phyloP scores from a whole-genome alignment of 1,140 invertebrate species.

The Lutraria rhynchaena region DNA sequence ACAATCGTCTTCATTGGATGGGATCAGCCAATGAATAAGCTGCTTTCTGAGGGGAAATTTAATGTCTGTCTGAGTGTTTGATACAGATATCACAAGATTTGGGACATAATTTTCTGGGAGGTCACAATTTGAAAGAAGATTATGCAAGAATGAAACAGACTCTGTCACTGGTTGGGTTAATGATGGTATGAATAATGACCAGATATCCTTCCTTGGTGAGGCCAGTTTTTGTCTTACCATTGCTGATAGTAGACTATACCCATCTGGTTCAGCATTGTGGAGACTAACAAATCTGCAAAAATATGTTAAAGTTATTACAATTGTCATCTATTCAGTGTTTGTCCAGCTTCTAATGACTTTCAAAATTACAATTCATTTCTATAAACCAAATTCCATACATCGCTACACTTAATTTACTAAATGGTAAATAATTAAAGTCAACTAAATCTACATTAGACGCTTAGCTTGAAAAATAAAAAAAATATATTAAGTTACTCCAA shows the following conservation, averaged over 20 bases:
- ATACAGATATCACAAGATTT: not conserved
- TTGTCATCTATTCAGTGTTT: too few relatives aligned
- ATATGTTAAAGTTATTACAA: too few relatives aligned
- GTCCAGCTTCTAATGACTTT: too few relatives aligned
- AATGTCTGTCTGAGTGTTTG: not conserved
- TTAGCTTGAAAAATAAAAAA: too few relatives aligned
- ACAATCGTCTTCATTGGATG: constrained; percentile 42
- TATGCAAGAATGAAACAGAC: constrained; percentile 32
- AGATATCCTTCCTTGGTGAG: constrained; percentile 41
- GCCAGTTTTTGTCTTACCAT: constrained; percentile 17
- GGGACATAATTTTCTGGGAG: constrained; percentile 47
- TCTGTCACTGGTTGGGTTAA: constrained; percentile 39
- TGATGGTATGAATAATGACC: constrained; percentile 47
- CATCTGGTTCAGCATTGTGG: constrained; percentile 37
- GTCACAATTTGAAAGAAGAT: constrained; percentile 12
- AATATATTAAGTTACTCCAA: too few relatives aligned
- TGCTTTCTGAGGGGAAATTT: constrained; percentile 47
- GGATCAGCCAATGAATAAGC: constrained; percentile 57
- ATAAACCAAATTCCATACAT: too few relatives aligned
- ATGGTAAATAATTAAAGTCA: too few relatives aligned
- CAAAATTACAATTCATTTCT: too few relatives aligned
- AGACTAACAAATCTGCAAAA: constrained; percentile 50
- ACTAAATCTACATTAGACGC: too few relatives aligned
- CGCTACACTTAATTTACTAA: too few relatives aligned
- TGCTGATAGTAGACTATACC: constrained; percentile 40